phyloP scores from a whole-genome alignment of 1,140 invertebrate species.

The Pogonognathellus flavescens region DNA sequence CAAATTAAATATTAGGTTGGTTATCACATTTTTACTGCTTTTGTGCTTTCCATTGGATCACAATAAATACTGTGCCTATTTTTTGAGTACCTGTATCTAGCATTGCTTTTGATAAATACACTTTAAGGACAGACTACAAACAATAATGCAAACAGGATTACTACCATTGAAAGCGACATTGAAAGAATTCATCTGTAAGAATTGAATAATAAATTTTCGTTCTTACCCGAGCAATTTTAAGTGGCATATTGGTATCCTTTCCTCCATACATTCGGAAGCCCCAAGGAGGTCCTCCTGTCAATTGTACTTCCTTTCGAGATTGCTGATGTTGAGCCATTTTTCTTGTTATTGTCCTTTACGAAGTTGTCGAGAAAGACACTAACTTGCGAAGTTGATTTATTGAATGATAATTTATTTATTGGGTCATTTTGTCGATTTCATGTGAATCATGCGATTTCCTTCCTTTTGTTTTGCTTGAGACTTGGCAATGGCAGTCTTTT shows the following conservation, averaged over 20 bases:
- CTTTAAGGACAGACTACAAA: too few relatives aligned
- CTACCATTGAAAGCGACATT: too few relatives aligned
- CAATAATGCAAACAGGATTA: too few relatives aligned
- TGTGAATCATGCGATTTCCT: too few relatives aligned
- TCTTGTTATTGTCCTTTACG: background rate
- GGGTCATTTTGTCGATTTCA: background rate
- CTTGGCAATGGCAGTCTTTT: too few relatives aligned
- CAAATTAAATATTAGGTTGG: too few relatives aligned
- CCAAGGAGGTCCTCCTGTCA: constrained; percentile 88
- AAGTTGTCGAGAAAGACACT: background rate
- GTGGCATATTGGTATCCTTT: constrained; percentile 79
- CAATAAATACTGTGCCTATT: too few relatives aligned
- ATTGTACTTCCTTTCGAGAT: constrained; percentile 75
- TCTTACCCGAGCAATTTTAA: constrained; percentile 85
- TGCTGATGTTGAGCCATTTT: constrained; percentile 18
- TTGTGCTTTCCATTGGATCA: too few relatives aligned
- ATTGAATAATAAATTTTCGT: constrained; percentile 19
- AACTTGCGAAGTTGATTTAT: background rate
- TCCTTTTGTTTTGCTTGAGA: too few relatives aligned
- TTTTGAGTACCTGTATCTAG: too few relatives aligned
- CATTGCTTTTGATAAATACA: too few relatives aligned
- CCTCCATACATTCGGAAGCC: constrained; percentile 89
- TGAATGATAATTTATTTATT: background rate
- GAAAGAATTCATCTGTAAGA: background rate
- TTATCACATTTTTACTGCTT: too few relatives aligned